Evolutionary conservation across 2,797 vertebrate genomes (phyloP), one percentile per base, ranked within the genome.

Genomic region (Propithecus deckenii): DNA sequence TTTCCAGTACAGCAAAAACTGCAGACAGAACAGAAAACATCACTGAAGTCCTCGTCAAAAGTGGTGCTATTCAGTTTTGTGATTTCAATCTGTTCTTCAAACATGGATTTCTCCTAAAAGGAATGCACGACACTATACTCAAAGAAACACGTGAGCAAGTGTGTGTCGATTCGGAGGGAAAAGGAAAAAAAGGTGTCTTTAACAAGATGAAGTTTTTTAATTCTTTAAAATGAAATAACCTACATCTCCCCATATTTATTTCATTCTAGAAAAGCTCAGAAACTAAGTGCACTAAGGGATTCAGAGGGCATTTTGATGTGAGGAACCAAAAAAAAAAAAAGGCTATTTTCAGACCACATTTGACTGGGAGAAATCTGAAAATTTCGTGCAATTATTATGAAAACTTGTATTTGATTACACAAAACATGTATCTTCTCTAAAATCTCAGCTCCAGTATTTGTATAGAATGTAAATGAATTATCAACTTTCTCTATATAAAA

Each of bases 201-300:
- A 67, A 52, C 41, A 94, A 80, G 35, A 78, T 11, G 28, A 63
- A 23, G 20, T 17, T 94, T 79, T 80, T 95, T 61, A 52, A 93
- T 81, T 94, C 71, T 80, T 41, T 72, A 94, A 94, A 85, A 91
- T 63, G 76, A 80, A 96, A 78, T 15, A 90, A 79, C 22, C 22
- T 30, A 59, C 50, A 57, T 69, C 69, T 69, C 41, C 63, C 23
- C n/a, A 43, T 4, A 48, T 25, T 17, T 55, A 65, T 52, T 86
- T 91, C 57, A 80, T 11, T 89, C 50, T n/a, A 78, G 43, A 85
- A 65, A 93, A 96, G 38, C 57, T 32, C 50, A n/a, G 23, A 20
- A 69, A 87, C 61, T 32, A 81, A 67, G 32, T 1, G 10, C 46
- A 87, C 28, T 46, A 35, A 75, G 14, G 41, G 22, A 12, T 79